A percentile compares a stretch with the other conserved stretches of the same genome.
Evolutionary conservation across 2,113 vertebrate genomes (phyloP).

Genomic region (Coreoperca whiteheadi): DNA sequence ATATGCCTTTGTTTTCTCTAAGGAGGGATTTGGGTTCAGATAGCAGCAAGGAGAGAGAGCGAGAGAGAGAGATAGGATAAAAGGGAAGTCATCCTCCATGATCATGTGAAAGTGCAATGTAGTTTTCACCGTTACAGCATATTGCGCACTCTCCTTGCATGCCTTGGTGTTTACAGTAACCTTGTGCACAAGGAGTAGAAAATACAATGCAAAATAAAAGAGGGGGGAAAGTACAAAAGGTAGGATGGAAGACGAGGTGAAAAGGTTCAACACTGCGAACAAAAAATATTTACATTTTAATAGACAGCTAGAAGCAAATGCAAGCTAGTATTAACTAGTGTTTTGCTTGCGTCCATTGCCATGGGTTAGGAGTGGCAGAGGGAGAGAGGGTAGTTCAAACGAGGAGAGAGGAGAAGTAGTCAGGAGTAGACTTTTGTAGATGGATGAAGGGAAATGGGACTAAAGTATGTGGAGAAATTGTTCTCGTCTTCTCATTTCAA

Average conservation of each 20-base stretch:
- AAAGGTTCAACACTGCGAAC: slow-evolving; percentile 52
- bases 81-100: slow-evolving; percentile 55
- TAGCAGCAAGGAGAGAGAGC: slow-evolving; percentile 53
- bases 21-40: slow-evolving; percentile 30
- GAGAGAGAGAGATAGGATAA: slow-evolving; percentile 32
- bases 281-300: slow-evolving; percentile 72
- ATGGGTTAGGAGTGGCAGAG: neutral
- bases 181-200: slow-evolving; percentile 38
- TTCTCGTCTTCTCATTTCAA: slow-evolving; percentile 74
- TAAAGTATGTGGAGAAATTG: slow-evolving; percentile 21
- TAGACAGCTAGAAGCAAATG: slow-evolving; percentile 74
- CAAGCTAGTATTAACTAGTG: slow-evolving; percentile 58
- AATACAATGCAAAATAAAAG: slow-evolving; percentile 60
- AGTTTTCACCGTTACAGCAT: slow-evolving; percentile 24
- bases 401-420: neutral
- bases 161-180: slow-evolving; percentile 54
- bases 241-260: slow-evolving; percentile 45
- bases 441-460: slow-evolving; percentile 31
- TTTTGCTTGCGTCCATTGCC: slow-evolving; percentile 71
- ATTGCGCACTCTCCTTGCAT: slow-evolving; percentile 38
- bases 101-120: slow-evolving; percentile 36
- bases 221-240: slow-evolving; percentile 66
- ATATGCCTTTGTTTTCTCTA: slow-evolving; percentile 38
- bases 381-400: slow-evolving; percentile 1
- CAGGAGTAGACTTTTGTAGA: slow-evolving; percentile 2